Conservation (phyloP, 2,113 vertebrate species). For the Rhinoderma darwinii region DNA sequence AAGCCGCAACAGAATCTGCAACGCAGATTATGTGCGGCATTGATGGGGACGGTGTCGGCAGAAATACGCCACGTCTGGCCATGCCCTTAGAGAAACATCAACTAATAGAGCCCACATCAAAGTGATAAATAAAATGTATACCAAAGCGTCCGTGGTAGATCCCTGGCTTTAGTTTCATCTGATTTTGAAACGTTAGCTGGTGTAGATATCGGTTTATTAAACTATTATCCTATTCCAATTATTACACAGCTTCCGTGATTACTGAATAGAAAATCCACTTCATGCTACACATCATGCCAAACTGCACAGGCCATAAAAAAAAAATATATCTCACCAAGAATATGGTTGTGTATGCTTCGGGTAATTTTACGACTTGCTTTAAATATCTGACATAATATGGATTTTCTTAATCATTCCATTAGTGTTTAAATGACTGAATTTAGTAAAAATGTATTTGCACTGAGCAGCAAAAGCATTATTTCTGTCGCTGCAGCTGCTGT, state of each 20-base stretch:
- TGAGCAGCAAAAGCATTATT: constrained; percentile 74
- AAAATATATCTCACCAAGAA: constrained; percentile 57
- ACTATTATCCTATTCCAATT: constrained; percentile 66
- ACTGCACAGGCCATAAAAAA: constrained; percentile 64
- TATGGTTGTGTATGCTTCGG: constrained; percentile 61
- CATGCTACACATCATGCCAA: constrained; percentile 62
- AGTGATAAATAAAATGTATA: neutral
- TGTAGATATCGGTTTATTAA: constrained; percentile 70
- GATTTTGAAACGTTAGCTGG: neutral
- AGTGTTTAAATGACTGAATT: constrained; percentile 79
- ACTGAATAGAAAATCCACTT: constrained; percentile 61
- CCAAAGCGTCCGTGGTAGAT: neutral
- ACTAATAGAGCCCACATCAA: neutral
- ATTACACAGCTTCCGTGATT: constrained; percentile 61
- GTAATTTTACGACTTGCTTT: constrained; percentile 69
- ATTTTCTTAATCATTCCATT: constrained; percentile 72
- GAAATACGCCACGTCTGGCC: too few species aligned
- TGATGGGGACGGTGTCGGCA: too few species aligned
- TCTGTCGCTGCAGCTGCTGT: constrained; percentile 77
- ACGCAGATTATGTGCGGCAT: too few species aligned
- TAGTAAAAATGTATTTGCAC: constrained; percentile 73
- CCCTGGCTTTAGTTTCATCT: neutral
- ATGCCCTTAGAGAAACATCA: too few species aligned
- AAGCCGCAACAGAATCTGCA: too few species aligned
- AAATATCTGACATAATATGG: constrained; percentile 67